phyloP scores from a whole-genome alignment of 2,888 invertebrate genomes.

The Timema cristinae region DNA sequence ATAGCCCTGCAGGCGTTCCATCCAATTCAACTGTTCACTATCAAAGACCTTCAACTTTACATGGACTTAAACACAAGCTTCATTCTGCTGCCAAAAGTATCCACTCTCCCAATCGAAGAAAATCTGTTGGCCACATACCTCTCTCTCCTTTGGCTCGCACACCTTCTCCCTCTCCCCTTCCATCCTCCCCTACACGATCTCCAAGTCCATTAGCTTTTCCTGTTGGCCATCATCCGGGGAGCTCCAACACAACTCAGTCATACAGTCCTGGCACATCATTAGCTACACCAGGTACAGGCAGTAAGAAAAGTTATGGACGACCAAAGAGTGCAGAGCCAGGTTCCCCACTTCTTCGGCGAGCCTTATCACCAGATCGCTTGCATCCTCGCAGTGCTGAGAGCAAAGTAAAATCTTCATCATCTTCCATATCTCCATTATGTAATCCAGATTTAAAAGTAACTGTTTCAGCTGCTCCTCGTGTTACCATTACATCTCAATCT shows the following conservation, averaged over 20 bases:
- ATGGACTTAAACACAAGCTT: conserved; percentile 91
- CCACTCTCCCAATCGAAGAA: conserved; percentile 71
- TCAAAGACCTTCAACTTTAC: conserved; percentile 88
- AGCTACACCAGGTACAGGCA: conserved; percentile 47
- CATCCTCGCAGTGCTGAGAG: conserved; percentile 87
- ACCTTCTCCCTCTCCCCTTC: conserved; percentile 85
- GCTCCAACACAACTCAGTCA: conserved; percentile 73
- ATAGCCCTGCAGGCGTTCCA: conserved; percentile 48
- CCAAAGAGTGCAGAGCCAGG: conserved; percentile 85
- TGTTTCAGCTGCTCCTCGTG: conserved; percentile 43
- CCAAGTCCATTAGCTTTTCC: conserved; percentile 80
- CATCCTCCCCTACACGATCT: conserved; percentile 78
- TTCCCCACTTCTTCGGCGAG: conserved; percentile 81
- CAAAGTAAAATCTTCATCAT: conserved; percentile 55
- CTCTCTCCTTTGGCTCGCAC: conserved; percentile 92
- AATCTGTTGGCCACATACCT: conserved; percentile 92
- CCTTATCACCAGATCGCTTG: conserved; percentile 85
- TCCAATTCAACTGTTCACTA: conserved; percentile 50
- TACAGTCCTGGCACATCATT: conserved; percentile 61
- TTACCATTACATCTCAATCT: conserved; percentile 45
- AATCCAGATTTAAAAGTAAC: conserved; percentile 45
- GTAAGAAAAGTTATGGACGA: conserved; percentile 66
- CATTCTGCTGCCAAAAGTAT: conserved; percentile 55
- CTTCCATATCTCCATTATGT: conserved; percentile 72
- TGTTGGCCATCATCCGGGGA: conserved; percentile 68